Conservation (phyloP, 2,888 invertebrate genomes). For the Chrysina gloriosa region DNA sequence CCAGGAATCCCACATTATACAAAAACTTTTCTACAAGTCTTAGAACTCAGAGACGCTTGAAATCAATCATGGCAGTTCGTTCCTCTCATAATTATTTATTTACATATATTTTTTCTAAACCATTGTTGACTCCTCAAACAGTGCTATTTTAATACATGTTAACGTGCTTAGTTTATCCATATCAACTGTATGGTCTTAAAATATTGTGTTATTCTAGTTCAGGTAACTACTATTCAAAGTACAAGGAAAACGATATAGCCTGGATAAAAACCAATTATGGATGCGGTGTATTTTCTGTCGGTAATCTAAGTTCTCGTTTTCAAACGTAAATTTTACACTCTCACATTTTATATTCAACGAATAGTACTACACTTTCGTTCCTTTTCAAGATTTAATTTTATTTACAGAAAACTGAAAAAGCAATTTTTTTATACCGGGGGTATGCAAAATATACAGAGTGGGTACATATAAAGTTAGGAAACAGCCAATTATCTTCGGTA, state of each 20-base stretch:
- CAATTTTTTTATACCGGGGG: too few species aligned
- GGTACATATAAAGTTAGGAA: too few species aligned
- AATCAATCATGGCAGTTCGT: conserved; percentile 66
- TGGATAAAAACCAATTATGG: conserved; percentile 32
- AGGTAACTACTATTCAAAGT: conserved; percentile 33
- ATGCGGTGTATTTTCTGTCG: too few species aligned
- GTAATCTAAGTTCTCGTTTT: too few species aligned
- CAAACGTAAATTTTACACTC: not conserved
- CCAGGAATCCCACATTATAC: conserved; percentile 61
- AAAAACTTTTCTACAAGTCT: conserved; percentile 58
- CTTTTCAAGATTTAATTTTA: too few species aligned
- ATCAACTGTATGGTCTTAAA: conserved; percentile 28
- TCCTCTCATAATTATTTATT: conserved; percentile 43
- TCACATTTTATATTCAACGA: too few species aligned
- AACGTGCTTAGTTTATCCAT: conserved; percentile 23
- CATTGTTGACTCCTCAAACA: not conserved
- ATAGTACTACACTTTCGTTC: too few species aligned
- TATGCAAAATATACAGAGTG: too few species aligned
- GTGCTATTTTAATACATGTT: conserved; percentile 5
- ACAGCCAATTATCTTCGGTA: too few species aligned
- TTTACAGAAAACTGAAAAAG: too few species aligned
- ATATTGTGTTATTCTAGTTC: conserved; percentile 35
- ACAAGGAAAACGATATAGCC: conserved; percentile 32
- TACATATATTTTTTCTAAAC: conserved; percentile 35
- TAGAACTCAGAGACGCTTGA: conserved; percentile 61